Evolutionary conservation across 1,140 invertebrate genomes (phyloP).

Genomic region (Aphelenchoides avenae): DNA sequence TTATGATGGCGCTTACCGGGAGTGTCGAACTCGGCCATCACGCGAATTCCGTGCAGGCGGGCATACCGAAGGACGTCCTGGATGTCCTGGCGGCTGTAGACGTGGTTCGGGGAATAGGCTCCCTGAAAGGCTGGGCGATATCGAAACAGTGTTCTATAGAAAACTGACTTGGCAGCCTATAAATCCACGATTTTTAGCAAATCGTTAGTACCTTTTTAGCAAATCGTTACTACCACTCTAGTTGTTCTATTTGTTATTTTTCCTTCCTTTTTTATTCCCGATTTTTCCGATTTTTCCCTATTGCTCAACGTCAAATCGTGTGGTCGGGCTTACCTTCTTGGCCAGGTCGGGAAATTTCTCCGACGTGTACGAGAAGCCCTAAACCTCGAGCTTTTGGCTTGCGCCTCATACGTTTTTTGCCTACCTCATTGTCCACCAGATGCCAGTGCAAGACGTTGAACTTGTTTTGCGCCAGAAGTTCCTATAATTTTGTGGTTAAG

Average conservation of each 20-base stretch:
- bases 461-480: slow-evolving; percentile 51
- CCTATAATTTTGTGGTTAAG: slow-evolving; percentile 19
- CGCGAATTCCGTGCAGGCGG: slow-evolving; percentile 74
- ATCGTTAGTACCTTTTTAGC: no score
- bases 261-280: no score
- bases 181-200: no score
- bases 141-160: no score
- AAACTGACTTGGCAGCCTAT: no score
- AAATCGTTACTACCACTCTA: no score
- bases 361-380: slow-evolving; percentile 66
- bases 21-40: slow-evolving; percentile 86
- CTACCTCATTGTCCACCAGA: slow-evolving; percentile 65
- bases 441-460: slow-evolving; percentile 69
- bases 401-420: no score
- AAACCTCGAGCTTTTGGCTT: slow-evolving; percentile 59
- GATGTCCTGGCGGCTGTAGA: slow-evolving; percentile 70
- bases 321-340: slow-evolving; percentile 37
- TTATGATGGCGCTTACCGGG: no score
- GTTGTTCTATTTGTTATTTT: no score
- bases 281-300: no score
- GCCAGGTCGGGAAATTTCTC: slow-evolving; percentile 64
- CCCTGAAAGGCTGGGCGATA: no score
- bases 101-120: slow-evolving; percentile 69
- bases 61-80: slow-evolving; percentile 73
- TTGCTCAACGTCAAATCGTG: no score